Percentiles rank a stretch among this genome's conserved stretches.
Conservation (phyloP, 2,888 invertebrate genomes). For the Lycia hirtaria region DNA sequence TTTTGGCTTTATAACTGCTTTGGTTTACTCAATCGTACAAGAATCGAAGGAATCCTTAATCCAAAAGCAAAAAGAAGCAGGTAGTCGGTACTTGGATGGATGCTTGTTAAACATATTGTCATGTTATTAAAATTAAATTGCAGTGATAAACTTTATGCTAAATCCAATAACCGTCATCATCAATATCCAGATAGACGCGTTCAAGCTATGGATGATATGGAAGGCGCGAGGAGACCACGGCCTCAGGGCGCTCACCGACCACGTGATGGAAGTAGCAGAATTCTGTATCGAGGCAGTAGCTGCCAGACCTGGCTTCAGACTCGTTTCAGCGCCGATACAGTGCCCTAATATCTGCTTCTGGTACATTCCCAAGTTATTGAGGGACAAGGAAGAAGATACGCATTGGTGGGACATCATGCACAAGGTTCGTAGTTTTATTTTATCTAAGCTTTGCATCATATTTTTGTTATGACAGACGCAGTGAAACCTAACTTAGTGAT, state of each 20-base stretch:
- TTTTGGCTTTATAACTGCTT: background rate
- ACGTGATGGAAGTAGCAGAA: slow-evolving; percentile 86
- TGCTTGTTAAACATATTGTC: too few species aligned
- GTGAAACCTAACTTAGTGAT: too few species aligned
- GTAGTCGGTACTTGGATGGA: too few species aligned
- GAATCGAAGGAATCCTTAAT: too few species aligned
- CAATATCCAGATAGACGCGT: slow-evolving; percentile 89
- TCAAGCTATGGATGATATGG: slow-evolving; percentile 97
- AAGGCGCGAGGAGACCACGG: slow-evolving; percentile 90
- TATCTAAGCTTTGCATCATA: too few species aligned
- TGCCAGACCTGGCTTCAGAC: slow-evolving; percentile 84
- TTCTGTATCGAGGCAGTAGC: slow-evolving; percentile 83
- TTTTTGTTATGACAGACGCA: too few species aligned
- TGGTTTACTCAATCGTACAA: background rate
- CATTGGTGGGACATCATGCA: slow-evolving; percentile 84
- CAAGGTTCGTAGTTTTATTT: too few species aligned
- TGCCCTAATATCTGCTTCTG: slow-evolving; percentile 96
- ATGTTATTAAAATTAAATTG: too few species aligned
- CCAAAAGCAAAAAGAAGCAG: too few species aligned
- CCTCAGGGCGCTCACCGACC: slow-evolving; percentile 86
- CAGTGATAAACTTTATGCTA: background rate
- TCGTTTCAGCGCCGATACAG: slow-evolving; percentile 86
- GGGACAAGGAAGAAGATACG: slow-evolving; percentile 66
- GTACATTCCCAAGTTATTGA: slow-evolving; percentile 89
- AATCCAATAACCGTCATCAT: background rate